These are phyloP conservation scores for Mycogona germanica DNA, from an alignment of 2,888 invertebrate species.

Conservation along the genomic window DNA sequence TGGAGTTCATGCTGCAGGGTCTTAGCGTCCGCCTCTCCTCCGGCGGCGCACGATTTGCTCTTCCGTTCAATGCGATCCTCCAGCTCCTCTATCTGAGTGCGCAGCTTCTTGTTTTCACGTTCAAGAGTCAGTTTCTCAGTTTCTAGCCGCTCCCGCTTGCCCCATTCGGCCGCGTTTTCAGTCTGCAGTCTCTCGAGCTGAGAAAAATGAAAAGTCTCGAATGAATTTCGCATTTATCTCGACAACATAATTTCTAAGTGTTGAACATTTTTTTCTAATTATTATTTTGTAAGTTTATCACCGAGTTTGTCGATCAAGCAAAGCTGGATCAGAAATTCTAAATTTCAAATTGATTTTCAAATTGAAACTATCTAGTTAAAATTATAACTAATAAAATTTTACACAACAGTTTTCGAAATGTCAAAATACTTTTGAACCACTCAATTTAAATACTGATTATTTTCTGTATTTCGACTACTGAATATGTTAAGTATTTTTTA, in stretches of 20 bases:
- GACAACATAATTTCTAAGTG: too few relatives aligned
- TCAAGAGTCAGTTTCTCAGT: constrained; percentile 78
- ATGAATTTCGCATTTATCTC: too few relatives aligned
- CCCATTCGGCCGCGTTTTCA: constrained; percentile 91
- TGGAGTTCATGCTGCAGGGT: constrained; percentile 33
- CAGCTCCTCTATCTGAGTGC: constrained; percentile 51
- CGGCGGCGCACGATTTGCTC: constrained; percentile 29
- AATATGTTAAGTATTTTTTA: too few relatives aligned
- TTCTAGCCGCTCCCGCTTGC: constrained; percentile 75
- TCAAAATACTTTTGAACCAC: too few relatives aligned
- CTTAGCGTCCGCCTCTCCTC: constrained; percentile 32
- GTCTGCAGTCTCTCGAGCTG: constrained; percentile 74
- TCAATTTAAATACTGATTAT: too few relatives aligned
- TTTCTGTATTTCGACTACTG: too few relatives aligned
- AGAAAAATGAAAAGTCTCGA: background rate
- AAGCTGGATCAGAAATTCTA: background rate
- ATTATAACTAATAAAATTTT: background rate
- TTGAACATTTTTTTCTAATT: too few relatives aligned
- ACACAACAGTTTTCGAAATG: too few relatives aligned
- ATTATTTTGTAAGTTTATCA: too few relatives aligned
- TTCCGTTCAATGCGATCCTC: constrained; percentile 51
- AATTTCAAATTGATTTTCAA: background rate
- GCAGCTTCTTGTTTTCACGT: constrained; percentile 75
- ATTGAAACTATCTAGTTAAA: background rate
- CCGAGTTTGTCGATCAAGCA: too few relatives aligned